Percentiles rank a stretch among this genome's conserved stretches.
These are phyloP conservation scores for Bombyx mori DNA, from an alignment of 1,140 invertebrate genomes.

Conservation along the genomic window DNA sequence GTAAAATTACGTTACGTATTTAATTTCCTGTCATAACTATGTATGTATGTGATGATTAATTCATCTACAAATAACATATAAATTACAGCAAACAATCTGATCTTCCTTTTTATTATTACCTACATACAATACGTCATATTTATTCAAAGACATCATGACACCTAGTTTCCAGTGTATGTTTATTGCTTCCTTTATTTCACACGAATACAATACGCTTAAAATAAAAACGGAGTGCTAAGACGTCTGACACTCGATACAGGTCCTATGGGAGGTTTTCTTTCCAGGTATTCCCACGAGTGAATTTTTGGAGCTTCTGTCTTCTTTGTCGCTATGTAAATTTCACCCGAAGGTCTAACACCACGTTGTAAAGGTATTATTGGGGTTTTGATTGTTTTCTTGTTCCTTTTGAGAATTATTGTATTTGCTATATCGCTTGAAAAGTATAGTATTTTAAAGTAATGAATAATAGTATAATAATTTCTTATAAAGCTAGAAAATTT, in stretches of 20 bases:
- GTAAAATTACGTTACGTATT: neutral
- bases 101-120: too few relatives aligned
- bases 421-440: neutral
- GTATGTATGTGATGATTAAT: neutral
- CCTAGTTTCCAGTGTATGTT: neutral
- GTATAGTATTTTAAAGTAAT: neutral
- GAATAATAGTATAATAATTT: too few relatives aligned
- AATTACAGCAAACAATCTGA: too few relatives aligned
- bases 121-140: too few relatives aligned
- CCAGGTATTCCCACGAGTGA: constrained; percentile 24
- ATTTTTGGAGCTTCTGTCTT: constrained; percentile 27
- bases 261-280: constrained; percentile 18
- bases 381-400: constrained; percentile 1
- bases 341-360: constrained; percentile 9
- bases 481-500: too few relatives aligned
- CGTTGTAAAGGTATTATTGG: neutral
- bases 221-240: constrained; percentile 25
- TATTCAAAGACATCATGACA: too few relatives aligned
- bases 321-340: constrained; percentile 28
- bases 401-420: neutral
- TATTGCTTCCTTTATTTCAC: constrained; percentile 6
- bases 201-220: constrained; percentile 16
- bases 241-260: constrained; percentile 29
- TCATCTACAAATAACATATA: neutral
- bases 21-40: neutral